Percentiles rank a stretch among this genome's conserved stretches.
phyloP scores from a whole-genome alignment of 2,113 vertebrate species.

The Xyliphius kryptos region DNA sequence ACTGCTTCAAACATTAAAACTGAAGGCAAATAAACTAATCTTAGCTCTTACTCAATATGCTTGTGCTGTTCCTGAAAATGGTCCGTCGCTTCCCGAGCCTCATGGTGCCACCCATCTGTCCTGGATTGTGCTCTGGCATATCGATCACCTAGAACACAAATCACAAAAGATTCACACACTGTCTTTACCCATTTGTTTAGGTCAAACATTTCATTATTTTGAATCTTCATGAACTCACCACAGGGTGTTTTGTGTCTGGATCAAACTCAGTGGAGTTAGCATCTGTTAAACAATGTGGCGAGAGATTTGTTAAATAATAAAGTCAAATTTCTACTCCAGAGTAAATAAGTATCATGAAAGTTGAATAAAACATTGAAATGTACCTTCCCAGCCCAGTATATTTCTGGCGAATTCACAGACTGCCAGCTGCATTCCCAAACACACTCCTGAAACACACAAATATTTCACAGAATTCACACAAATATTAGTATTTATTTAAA shows the following conservation, averaged over 20 bases:
- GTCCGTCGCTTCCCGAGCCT: slow-evolving; percentile 91
- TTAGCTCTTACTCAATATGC: slow-evolving; percentile 75
- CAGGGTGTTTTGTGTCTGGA: slow-evolving; percentile 80
- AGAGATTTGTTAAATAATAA: too few relatives aligned
- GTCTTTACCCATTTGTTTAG: too few relatives aligned
- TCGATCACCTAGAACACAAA: slow-evolving; percentile 77
- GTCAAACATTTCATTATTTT: neutral
- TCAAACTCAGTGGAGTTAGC: slow-evolving; percentile 95
- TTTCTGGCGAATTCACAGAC: slow-evolving; percentile 89
- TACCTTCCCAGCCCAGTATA: slow-evolving; percentile 82
- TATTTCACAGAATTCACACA: too few relatives aligned
- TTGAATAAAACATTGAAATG: slow-evolving; percentile 27
- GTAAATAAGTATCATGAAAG: neutral
- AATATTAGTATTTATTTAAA: too few relatives aligned
- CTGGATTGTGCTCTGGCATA: slow-evolving; percentile 96
- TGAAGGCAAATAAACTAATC: too few relatives aligned
- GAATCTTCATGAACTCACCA: slow-evolving; percentile 75
- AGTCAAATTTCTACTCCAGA: too few relatives aligned
- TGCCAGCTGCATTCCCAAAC: slow-evolving; percentile 92
- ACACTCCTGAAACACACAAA: slow-evolving; percentile 78
- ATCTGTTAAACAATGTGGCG: slow-evolving; percentile 63
- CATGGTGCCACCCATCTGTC: slow-evolving; percentile 97
- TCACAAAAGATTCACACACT: too few relatives aligned
- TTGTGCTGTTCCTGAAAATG: slow-evolving; percentile 81
- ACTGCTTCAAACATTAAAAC: too few relatives aligned